Evolutionary conservation across 2,888 invertebrate species (phyloP).

Genomic region (Meliscaeva auricollis): DNA sequence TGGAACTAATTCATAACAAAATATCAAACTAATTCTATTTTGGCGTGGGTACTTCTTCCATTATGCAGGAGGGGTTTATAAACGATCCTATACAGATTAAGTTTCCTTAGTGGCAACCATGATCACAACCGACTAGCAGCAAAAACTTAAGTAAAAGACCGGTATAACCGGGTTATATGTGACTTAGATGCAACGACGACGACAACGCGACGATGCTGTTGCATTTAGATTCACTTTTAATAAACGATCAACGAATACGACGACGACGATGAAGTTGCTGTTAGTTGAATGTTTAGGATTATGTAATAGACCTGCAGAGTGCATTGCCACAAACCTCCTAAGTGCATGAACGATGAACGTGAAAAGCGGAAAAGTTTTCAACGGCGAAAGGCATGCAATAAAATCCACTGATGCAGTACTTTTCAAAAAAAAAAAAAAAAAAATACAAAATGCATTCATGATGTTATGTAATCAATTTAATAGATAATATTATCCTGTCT

Average conservation of each 20-base stretch:
- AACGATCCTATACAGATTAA: not conserved
- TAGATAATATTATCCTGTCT: slow-evolving; percentile 23
- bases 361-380: slow-evolving; percentile 84
- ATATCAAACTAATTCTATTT: too few species aligned
- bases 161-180: slow-evolving; percentile 66
- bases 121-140: not conserved
- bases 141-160: slow-evolving; percentile 49
- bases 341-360: slow-evolving; percentile 81
- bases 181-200: slow-evolving; percentile 38
- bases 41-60: too few species aligned
- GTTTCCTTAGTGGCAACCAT: slow-evolving; percentile 11
- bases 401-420: slow-evolving; percentile 34
- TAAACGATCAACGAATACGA: slow-evolving; percentile 24
- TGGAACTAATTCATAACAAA: not conserved
- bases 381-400: slow-evolving; percentile 64
- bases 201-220: slow-evolving; percentile 19
- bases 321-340: slow-evolving; percentile 63
- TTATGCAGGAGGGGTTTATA: too few species aligned
- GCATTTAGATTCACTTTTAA: slow-evolving; percentile 22
- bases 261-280: slow-evolving; percentile 11
- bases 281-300: slow-evolving; percentile 51
- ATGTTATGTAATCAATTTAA: slow-evolving; percentile 15
- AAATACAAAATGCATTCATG: slow-evolving; percentile 23
- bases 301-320: slow-evolving; percentile 59
- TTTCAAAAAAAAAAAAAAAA: too few species aligned